Percentiles rank a stretch among this genome's conserved stretches.
Conservation (phyloP, 2,888 invertebrate species). For the Stenchaetothrips biformis region DNA sequence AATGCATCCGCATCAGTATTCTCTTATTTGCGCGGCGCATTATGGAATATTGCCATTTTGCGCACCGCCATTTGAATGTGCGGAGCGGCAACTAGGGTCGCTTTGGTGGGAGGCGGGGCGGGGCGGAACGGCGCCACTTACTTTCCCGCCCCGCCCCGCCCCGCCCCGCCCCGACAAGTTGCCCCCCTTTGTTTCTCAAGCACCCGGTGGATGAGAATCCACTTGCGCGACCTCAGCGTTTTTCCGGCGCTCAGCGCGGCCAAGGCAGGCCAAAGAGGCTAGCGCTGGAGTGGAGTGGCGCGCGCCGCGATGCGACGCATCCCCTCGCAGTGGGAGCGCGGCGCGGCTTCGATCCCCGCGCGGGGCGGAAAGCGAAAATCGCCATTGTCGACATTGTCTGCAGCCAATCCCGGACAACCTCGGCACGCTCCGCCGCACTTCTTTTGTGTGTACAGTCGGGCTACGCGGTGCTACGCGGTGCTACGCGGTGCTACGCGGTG, state of each 20-base stretch:
- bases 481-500: too few species aligned
- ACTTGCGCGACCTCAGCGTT: background rate
- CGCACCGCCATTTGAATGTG: too few species aligned
- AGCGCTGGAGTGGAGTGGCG: background rate
- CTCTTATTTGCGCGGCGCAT: too few species aligned
- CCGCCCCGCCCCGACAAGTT: background rate
- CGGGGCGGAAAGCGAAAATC: too few species aligned
- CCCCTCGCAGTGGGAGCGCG: background rate
- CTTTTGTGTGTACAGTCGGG: too few species aligned
- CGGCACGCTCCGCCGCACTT: too few species aligned
- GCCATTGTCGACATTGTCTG: too few species aligned
- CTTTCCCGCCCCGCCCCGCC: background rate
- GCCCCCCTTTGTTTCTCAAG: background rate
- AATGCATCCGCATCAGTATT: too few species aligned
- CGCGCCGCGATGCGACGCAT: background rate
- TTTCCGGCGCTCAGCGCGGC: background rate
- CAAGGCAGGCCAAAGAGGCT: background rate
- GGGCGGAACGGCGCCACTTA: background rate
- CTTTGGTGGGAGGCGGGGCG: background rate
- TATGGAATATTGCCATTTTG: too few species aligned
- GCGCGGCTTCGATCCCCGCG: background rate
- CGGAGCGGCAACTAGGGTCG: too few species aligned
- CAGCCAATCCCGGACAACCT: too few species aligned
- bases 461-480: too few species aligned
- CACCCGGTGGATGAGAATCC: background rate